Percentiles rank a stretch among this genome's conserved stretches.
phyloP scores from a whole-genome alignment of 2,888 invertebrate genomes.

The Oscheius sp. region DNA sequence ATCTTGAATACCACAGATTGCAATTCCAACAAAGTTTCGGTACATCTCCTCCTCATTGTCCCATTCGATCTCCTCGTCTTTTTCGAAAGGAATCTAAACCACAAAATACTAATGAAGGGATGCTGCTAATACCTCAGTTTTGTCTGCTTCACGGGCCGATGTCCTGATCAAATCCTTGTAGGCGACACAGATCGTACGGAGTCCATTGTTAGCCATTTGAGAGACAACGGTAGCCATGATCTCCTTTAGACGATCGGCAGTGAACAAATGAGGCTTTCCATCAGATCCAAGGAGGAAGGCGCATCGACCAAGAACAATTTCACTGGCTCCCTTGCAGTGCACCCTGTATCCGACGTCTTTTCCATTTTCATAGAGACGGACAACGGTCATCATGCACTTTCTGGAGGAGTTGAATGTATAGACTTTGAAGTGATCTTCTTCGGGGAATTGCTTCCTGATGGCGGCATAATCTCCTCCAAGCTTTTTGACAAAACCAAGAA shows the following conservation, averaged over 20 bases:
- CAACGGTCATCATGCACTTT: conserved; percentile 77
- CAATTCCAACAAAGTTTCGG: conserved; percentile 90
- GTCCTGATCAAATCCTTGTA: conserved; percentile 74
- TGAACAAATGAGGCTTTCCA: conserved; percentile 73
- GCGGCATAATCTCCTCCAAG: conserved; percentile 75
- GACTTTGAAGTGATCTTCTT: conserved; percentile 74
- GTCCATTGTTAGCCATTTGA: conserved; percentile 73
- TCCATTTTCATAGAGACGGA: conserved; percentile 72
- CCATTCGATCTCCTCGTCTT: conserved; percentile 75
- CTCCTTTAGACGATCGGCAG: conserved; percentile 70
- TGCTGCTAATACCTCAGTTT: conserved; percentile 51
- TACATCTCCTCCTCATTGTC: conserved; percentile 94
- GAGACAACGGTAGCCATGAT: conserved; percentile 53
- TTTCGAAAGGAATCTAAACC: conserved; percentile 59
- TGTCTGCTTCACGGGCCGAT: conserved; percentile 45
- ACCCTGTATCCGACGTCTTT: conserved; percentile 74
- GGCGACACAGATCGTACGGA: conserved; percentile 76
- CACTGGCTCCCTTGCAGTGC: conserved; percentile 77
- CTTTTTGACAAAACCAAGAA: conserved; percentile 75
- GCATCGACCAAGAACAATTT: conserved; percentile 76
- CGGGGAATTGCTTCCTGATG: conserved; percentile 74
- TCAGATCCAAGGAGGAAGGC: conserved; percentile 69
- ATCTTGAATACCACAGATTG: conserved; percentile 89
- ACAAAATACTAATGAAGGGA: background rate
- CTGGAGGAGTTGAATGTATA: conserved; percentile 77